Percentiles rank a stretch among this genome's conserved stretches.
Evolutionary conservation across 2,888 invertebrate species (phyloP).

Genomic region (Maniola hyperantus): DNA sequence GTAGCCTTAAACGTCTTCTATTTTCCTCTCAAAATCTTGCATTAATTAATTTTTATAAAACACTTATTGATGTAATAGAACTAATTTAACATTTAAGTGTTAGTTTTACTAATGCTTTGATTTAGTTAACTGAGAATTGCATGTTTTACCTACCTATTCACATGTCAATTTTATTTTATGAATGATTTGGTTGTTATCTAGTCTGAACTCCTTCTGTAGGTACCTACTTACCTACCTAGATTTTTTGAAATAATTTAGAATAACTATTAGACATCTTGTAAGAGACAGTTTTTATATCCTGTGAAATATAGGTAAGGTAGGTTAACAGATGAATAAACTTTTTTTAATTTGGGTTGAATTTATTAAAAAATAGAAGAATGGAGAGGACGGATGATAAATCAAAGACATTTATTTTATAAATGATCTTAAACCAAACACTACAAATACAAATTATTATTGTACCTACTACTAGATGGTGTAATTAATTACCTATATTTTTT

Average conservation of each 20-base stretch:
- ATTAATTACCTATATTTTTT: too few relatives aligned
- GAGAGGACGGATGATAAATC: neutral
- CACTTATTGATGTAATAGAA: slow-evolving; percentile 23
- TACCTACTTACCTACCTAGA: neutral
- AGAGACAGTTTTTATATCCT: neutral
- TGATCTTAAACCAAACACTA: too few relatives aligned
- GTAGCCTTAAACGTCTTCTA: neutral
- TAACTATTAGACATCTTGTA: neutral
- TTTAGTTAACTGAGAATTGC: neutral
- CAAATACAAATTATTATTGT: too few relatives aligned
- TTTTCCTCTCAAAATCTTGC: slow-evolving; percentile 7
- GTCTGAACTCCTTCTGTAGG: slow-evolving; percentile 2
- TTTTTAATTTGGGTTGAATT: neutral
- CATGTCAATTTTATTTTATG: neutral
- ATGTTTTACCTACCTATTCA: neutral
- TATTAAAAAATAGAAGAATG: neutral
- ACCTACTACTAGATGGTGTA: too few relatives aligned
- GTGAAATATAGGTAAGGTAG: neutral
- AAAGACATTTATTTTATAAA: neutral
- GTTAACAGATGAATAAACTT: too few relatives aligned
- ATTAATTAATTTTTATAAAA: neutral
- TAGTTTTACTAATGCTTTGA: slow-evolving; percentile 54
- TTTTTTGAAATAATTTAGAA: neutral
- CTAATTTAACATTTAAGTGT: slow-evolving; percentile 48
- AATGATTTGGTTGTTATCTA: neutral